A percentile compares a stretch with the other conserved stretches of the same genome.
These are phyloP conservation scores for Echinops telfairi DNA, from an alignment of 2,113 vertebrate species.

Conservation along the genomic window DNA sequence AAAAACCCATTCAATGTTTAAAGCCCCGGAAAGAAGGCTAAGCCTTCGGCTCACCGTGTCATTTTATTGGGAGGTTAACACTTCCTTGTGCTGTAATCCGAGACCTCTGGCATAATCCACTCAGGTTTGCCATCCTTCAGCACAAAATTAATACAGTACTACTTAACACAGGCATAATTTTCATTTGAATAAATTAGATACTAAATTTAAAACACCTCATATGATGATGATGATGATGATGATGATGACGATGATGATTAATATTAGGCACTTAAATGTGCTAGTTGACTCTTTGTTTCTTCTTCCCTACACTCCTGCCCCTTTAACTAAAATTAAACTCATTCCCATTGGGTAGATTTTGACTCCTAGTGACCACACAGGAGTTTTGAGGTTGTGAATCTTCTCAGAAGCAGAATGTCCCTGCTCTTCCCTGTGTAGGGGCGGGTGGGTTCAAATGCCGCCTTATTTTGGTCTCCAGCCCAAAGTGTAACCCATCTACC, in stretches of 20 bases:
- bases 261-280: neutral
- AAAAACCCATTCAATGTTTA: neutral
- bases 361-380: too few species aligned
- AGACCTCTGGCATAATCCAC: neutral
- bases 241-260: neutral
- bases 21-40: neutral
- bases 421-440: too few species aligned
- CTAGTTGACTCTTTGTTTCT: neutral
- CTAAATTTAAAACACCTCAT: neutral
- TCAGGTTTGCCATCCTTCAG: neutral
- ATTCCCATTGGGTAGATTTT: too few species aligned
- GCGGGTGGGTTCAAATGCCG: too few species aligned
- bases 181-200: conserved; percentile 16
- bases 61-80: neutral
- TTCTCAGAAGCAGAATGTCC: too few species aligned
- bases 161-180: neutral
- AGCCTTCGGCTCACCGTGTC: neutral
- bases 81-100: neutral
- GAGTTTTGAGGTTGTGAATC: too few species aligned
- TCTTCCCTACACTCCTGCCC: neutral
- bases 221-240: neutral
- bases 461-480: too few species aligned
- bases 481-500: too few species aligned
- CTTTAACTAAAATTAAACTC: too few species aligned
- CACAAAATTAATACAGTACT: conserved; percentile 1